A percentile compares a stretch with the other conserved stretches of the same genome.
phyloP scores from a whole-genome alignment of 1,140 invertebrate genomes.

The Halesus radiatus region DNA sequence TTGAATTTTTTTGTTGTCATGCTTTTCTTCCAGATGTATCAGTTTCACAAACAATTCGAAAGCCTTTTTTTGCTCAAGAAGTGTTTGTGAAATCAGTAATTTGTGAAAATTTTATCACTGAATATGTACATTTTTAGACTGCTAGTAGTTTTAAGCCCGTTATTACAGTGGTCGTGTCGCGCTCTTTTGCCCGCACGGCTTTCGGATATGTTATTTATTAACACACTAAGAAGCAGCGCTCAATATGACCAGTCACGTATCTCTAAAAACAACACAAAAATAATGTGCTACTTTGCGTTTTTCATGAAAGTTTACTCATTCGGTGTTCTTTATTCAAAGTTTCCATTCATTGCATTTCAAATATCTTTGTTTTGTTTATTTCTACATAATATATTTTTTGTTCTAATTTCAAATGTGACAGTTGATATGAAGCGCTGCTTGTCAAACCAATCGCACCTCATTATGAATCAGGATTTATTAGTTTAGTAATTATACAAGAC shows the following conservation, averaged over 20 bases:
- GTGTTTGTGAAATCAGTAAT: too few species aligned
- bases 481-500: conserved; percentile 38
- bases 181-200: conserved; percentile 39
- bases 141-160: conserved; percentile 29
- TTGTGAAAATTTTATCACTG: neutral
- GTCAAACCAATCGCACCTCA: conserved; percentile 49
- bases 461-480: conserved; percentile 50
- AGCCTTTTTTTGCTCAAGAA: too few species aligned
- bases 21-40: too few species aligned
- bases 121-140: conserved; percentile 17
- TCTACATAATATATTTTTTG: neutral
- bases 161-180: conserved; percentile 40
- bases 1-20: too few species aligned
- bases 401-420: conserved; percentile 16
- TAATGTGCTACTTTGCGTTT: too few species aligned
- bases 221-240: conserved; percentile 37
- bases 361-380: too few species aligned
- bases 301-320: too few species aligned
- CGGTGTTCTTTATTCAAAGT: too few species aligned
- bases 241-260: neutral
- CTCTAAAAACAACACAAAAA: too few species aligned
- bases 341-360: too few species aligned
- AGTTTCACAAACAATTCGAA: too few species aligned
- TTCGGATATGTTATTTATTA: conserved; percentile 34
- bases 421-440: conserved; percentile 27